phyloP scores from a whole-genome alignment of 1,140 invertebrate species.

The Frieseomelitta varia region DNA sequence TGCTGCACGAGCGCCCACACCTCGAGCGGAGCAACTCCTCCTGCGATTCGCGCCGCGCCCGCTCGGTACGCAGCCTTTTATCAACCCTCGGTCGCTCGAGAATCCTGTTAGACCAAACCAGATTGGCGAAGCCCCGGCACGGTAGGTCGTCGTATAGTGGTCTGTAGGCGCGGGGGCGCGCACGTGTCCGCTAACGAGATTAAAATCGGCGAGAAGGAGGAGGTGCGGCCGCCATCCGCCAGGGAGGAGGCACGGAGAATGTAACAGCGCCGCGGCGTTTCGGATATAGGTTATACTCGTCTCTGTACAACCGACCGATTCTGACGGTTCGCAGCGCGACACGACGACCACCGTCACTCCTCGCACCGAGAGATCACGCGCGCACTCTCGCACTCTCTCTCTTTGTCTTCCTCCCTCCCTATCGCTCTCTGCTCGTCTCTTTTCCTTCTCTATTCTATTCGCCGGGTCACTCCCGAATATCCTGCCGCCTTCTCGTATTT shows the following conservation, averaged over 20 bases:
- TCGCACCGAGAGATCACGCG: conserved; percentile 13
- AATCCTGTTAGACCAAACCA: conserved; percentile 83
- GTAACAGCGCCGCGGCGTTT: conserved; percentile 60
- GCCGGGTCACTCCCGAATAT: background rate
- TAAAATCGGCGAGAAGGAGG: conserved; percentile 75
- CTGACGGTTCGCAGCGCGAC: conserved; percentile 32
- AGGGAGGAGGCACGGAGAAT: conserved; percentile 73
- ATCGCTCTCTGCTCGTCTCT: background rate
- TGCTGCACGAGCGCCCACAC: conserved; percentile 65
- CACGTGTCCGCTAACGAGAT: conserved; percentile 83
- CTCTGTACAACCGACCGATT: conserved; percentile 40
- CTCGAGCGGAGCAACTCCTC: conserved; percentile 63
- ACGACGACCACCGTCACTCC: background rate
- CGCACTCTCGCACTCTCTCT: background rate
- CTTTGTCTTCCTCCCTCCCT: background rate
- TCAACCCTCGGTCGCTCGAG: conserved; percentile 73
- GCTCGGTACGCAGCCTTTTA: conserved; percentile 76
- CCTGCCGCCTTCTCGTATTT: background rate
- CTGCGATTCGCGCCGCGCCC: conserved; percentile 71
- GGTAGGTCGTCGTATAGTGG: conserved; percentile 54
- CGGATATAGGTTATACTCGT: conserved; percentile 35
- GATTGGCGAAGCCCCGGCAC: conserved; percentile 81
- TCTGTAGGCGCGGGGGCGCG: conserved; percentile 71
- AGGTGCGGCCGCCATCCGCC: conserved; percentile 67
- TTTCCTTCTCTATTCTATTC: background rate